These are phyloP conservation scores for Mormyrus lacerda DNA, from an alignment of 2,113 vertebrate species.

Conservation along the genomic window DNA sequence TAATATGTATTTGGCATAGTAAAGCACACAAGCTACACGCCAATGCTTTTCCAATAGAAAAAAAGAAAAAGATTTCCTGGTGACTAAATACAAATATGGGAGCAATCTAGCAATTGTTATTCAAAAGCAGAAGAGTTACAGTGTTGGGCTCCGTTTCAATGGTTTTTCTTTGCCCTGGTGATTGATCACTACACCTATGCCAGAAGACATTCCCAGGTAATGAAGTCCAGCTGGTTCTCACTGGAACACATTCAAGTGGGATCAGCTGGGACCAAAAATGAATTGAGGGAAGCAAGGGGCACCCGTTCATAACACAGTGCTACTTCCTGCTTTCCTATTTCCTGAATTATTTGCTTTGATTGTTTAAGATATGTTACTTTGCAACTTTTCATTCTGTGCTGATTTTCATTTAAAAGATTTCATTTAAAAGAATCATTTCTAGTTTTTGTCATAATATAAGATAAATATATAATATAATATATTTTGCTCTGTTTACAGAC, in stretches of 20 bases:
- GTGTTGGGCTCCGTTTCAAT: not conserved
- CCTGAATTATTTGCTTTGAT: not conserved
- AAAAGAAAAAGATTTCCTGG: not conserved
- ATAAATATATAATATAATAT: too few relatives aligned
- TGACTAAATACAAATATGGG: not conserved
- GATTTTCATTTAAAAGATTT: not conserved
- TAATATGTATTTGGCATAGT: not conserved
- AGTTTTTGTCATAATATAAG: not conserved
- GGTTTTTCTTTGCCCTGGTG: not conserved
- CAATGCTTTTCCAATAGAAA: not conserved
- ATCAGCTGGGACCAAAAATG: not conserved
- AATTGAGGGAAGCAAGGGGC: not conserved
- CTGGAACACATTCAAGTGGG: not conserved
- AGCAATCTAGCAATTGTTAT: not conserved
- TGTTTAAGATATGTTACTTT: not conserved
- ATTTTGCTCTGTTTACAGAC: not conserved
- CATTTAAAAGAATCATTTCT: not conserved
- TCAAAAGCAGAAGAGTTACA: not conserved
- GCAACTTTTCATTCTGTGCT: not conserved
- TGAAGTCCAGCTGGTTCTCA: not conserved
- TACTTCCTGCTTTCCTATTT: not conserved
- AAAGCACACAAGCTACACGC: not conserved
- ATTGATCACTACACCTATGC: not conserved
- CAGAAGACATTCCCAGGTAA: not conserved
- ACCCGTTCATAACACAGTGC: not conserved